Evolutionary conservation across 2,888 invertebrate species (phyloP), one percentile per base, ranked within the genome.

Genomic region (Conus canariensis): DNA sequence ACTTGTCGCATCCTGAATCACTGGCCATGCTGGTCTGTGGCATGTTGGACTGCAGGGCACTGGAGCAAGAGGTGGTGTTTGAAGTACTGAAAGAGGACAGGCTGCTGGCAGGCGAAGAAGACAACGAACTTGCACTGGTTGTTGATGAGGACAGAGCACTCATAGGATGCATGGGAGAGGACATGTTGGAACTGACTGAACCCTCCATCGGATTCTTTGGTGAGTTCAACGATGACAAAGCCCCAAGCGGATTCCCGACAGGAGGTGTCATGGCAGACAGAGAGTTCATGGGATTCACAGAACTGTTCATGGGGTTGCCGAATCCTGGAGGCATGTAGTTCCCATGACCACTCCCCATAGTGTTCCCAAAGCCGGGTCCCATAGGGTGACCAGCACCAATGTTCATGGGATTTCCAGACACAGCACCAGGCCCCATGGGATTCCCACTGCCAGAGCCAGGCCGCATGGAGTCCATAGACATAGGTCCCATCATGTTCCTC

Each of bases 221-320:
- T 2, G 64, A 64, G 14, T 19, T 67, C 86, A 86, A 30, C 30
- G 60, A 64, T 7, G 64, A 64, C 30, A 30, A 16, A 6, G 30
- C 86, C 12, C 86, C 86, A 9, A 86, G 25, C 2, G 86, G 86
- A 45, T 67, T 86, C 86, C 86, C 86, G 0, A 64, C 60, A 19
- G 64, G 64, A 10, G 86, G 86, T 8, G 64, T 67, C 86, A 86
- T 86, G 25, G 86, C 60, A 7, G 86, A 86, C 19, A 64, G 14
- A 16, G 86, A 64, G 30, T 60, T 60, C 86, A 86, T 86, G 16
- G 86, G 86, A n/a, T 86, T 86, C 45, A n/a, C 85, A 85, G 85
- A 85, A 60, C 25, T 56, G 58, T 19, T 25, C 85, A 85, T 85
- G 16, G 59, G 85, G 85, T 85, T 85, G 10, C 85, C 85, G 22